Percentiles rank a stretch among this genome's conserved stretches.
Evolutionary conservation across 2,113 vertebrate species (phyloP).

Genomic region (Brachionichthys hirsutus): DNA sequence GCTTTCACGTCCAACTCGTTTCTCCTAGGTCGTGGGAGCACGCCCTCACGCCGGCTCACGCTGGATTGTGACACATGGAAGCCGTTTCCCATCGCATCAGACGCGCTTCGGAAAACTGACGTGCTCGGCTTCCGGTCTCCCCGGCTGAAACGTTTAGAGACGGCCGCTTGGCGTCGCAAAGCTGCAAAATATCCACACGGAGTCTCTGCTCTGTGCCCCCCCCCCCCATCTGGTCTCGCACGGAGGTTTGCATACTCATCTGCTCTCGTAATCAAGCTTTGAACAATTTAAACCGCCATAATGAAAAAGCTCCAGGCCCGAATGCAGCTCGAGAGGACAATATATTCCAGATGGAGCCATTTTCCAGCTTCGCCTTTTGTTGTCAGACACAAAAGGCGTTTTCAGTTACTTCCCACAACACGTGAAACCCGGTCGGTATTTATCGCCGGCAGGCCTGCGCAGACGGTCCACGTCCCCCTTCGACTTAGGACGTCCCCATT

Average conservation of each 20-base stretch:
- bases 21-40: slow-evolving; percentile 44
- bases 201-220: slow-evolving; percentile 11
- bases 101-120: slow-evolving; percentile 33
- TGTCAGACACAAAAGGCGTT: slow-evolving; percentile 44
- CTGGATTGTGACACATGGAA: slow-evolving; percentile 55
- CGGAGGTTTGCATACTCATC: slow-evolving; percentile 50
- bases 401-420: slow-evolving; percentile 33
- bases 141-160: slow-evolving; percentile 28
- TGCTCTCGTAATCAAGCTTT: slow-evolving; percentile 58
- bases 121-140: slow-evolving; percentile 24
- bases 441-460: slow-evolving; percentile 32
- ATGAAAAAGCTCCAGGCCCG: slow-evolving; percentile 29
- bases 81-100: slow-evolving; percentile 47
- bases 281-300: slow-evolving; percentile 41
- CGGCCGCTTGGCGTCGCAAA: slow-evolving; percentile 14
- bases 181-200: slow-evolving; percentile 38
- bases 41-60: slow-evolving; percentile 46
- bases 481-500: slow-evolving; percentile 40
- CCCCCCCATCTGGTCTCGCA: slow-evolving; percentile 4
- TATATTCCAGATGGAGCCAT: slow-evolving; percentile 51
- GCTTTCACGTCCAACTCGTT: slow-evolving; percentile 55
- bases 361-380: slow-evolving; percentile 29
- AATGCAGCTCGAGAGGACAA: slow-evolving; percentile 37
- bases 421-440: slow-evolving; percentile 44
- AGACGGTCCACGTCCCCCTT: slow-evolving; percentile 35